A percentile compares a stretch with the other conserved stretches of the same genome.
Conservation (phyloP, 53 echinoderm and acorn worm genomes). For the Apostichopus leukothele region DNA sequence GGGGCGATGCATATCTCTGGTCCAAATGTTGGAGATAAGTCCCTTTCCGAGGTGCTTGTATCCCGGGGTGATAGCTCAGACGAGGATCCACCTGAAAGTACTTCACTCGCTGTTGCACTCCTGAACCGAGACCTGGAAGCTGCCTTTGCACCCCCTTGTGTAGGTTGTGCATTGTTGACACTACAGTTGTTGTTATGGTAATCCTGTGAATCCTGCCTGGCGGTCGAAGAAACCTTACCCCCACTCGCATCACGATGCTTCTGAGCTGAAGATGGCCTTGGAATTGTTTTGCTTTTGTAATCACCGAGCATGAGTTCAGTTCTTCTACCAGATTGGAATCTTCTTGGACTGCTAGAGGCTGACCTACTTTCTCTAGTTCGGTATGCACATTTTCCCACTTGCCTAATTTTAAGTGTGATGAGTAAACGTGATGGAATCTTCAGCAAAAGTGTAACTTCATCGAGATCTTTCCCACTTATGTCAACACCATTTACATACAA, state of each 20-base stretch:
- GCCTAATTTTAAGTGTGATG: constrained; percentile 87
- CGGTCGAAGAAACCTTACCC: constrained; percentile 8
- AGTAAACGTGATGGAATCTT: constrained; percentile 93
- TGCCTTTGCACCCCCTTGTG: constrained; percentile 4
- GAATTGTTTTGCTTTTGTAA: constrained; percentile 44
- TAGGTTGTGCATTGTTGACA: not conserved
- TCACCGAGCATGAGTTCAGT: constrained; percentile 19
- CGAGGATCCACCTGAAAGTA: constrained; percentile 53
- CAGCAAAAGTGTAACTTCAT: constrained; percentile 87
- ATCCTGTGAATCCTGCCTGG: constrained; percentile 4
- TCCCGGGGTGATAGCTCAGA: constrained; percentile 42
- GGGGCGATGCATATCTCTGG: constrained; percentile 74
- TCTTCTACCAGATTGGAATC: constrained; percentile 35
- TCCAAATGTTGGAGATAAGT: constrained; percentile 59
- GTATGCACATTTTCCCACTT: constrained; percentile 83
- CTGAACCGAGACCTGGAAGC: constrained; percentile 54
- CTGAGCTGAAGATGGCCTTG: constrained; percentile 36
- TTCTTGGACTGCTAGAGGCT: constrained; percentile 62
- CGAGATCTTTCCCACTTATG: constrained; percentile 79
- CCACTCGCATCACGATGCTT: not conserved
- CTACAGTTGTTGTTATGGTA: constrained; percentile 45
- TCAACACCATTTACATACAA: constrained; percentile 96
- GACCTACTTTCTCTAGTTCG: constrained; percentile 64
- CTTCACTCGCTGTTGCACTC: constrained; percentile 61
- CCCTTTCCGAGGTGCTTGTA: constrained; percentile 45